Evolutionary conservation across 2,113 vertebrate genomes (phyloP), one percentile per base, ranked within the genome.

Genomic region (Silurus asotus): DNA sequence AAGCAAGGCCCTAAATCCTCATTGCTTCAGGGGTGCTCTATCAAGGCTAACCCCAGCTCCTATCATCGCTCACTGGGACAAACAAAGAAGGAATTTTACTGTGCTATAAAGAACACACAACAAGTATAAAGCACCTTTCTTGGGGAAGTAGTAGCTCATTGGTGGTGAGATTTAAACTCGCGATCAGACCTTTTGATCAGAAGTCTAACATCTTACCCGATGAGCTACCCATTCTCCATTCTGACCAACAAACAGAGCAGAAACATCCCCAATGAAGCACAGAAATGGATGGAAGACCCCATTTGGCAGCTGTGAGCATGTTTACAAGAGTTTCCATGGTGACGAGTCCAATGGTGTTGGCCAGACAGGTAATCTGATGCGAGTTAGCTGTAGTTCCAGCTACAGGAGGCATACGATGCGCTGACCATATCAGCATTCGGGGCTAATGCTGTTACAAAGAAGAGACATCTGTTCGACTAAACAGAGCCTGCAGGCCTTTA

Each of bases 311-410:
- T 20, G 55, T 62, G 56, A 84, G 25, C 75, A 17, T n/a, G 37
- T 76, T 88, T 74, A 59, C 59, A 58, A 56, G 15, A 45, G 67
- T 81, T 23, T 55, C 80, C 59, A 51, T 81, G 62, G 83, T 51
- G 61, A 76, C 2, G 37, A 85, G 19, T 53, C 51, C 49, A 23
- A 61, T n/a, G 17, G 67, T 8, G 9, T 87, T 20, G 45, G 82
- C n/a, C 8, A 19, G 76, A 48, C n/a, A 2, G 49, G 37, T 14
- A 81, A 61, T 79, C 51, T 28, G 49, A 65, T 77, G 74, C 59
- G 55, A 55, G 55, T 59, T 80, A 76, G 37, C 19, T 55, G 49
- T 62, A 2, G 4, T 25, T 28, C 5, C 9, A 37, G 81, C 6
- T 28, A 45, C 17, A 25, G 59, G 53, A 58, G 56, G 14, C 14